Base-by-base conservation (phyloP, 2,888 invertebrate species). In the Philaethria dido region DNA sequence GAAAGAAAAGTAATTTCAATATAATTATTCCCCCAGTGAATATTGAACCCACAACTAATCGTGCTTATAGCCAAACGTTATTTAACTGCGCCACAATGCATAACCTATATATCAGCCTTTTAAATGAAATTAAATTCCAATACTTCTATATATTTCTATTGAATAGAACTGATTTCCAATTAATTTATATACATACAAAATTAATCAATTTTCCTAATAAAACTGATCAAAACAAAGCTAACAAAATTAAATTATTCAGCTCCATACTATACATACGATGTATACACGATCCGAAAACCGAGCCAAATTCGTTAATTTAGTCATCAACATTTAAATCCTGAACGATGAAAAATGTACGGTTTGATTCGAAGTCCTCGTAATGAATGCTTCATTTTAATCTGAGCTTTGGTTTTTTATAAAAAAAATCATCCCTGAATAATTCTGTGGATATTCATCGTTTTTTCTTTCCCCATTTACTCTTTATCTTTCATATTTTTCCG, bases 321-420 rank as follows among this genome's bases (percentile, higher is more conserved):
- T 42, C 55, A 57, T 42, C 36, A 22, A 57, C 39, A 39, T 57
- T 57, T 22, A 57, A 57, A 57, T 57, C 39, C 55, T 55, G 22
- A 42, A 57, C 39, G 55, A 42, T 57, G 22, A 57, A 22, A 57
- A 57, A 57, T 57, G 55, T 42, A 57, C 55, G 55, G 20, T 57
- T 57, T 57, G 55, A 57, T 57, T 57, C 22, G 22, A n/a, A 20
- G 55, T 57, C 42, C 39, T 20, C 42, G 55, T 57, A 57, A 57
- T 57, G 55, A 57, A 57, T 57, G 39, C 39, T 57, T 57, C 55
- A 42, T 42, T 57, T 42, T 57, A 57, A 57, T 57, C 55, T 57
- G 20, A 22, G 20, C 55, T 57, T 57, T 42, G 55, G 20, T 22
- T 57, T 57, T 42, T 16, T 29, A 9, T 52, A 29, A 29, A 57